Percentiles rank a stretch among this genome's conserved stretches.
Evolutionary conservation across 2,888 invertebrate genomes (phyloP).

Genomic region (Lasius fuliginosus): DNA sequence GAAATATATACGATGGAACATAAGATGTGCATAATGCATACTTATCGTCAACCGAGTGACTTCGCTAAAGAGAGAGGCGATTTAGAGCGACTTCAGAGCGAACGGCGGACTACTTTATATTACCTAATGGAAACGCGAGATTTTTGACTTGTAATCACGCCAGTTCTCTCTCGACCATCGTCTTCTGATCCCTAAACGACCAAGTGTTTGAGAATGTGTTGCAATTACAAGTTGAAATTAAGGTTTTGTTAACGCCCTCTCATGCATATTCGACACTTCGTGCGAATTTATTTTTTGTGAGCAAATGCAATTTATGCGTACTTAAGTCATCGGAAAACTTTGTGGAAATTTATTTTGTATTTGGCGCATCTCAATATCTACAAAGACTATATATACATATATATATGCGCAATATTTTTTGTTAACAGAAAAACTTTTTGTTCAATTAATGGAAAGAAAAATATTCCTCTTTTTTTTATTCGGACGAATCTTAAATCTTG

Average conservation of each 20-base stretch:
- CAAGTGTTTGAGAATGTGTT: not conserved
- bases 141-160: not conserved
- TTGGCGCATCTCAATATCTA: no score
- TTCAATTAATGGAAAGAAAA: no score
- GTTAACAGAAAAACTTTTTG: no score
- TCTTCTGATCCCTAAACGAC: not conserved
- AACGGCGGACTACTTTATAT: not conserved
- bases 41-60: constrained; percentile 60
- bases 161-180: not conserved
- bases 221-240: constrained; percentile 8
- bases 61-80: constrained; percentile 61
- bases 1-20: constrained; percentile 45
- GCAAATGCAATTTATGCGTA: not conserved
- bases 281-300: not conserved
- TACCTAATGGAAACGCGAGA: constrained; percentile 39
- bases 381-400: no score
- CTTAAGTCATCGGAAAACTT: not conserved
- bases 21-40: constrained; percentile 37
- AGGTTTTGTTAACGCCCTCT: not conserved
- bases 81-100: not conserved
- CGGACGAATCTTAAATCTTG: no score
- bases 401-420: no score
- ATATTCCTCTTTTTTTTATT: no score
- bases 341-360: not conserved
- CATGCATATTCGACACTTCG: not conserved